phyloP scores from a whole-genome alignment of 2,888 invertebrate species.

The Drosophila subquinaria region DNA sequence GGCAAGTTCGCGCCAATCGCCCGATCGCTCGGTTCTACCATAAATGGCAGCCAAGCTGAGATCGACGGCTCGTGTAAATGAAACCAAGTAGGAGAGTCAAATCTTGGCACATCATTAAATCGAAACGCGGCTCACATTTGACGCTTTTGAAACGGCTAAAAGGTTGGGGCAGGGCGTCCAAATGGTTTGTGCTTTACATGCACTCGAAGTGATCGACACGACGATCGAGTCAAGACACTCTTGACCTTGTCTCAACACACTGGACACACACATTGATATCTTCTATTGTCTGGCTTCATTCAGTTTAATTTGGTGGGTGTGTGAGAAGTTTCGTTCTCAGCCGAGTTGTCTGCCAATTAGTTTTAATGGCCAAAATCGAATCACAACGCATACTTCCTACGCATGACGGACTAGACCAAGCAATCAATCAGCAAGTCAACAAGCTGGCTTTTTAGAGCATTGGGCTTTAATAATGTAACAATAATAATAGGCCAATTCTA shows the following conservation, averaged over 20 bases:
- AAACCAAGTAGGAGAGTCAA: constrained; percentile 46
- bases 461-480: constrained; percentile 12
- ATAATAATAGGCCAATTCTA: constrained; percentile 13
- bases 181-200: constrained; percentile 44
- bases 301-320: constrained; percentile 28
- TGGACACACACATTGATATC: constrained; percentile 21
- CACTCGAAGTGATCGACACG: constrained; percentile 40
- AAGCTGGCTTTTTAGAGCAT: constrained; percentile 3
- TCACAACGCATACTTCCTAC: constrained; percentile 45
- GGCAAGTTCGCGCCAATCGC: constrained; percentile 74
- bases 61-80: constrained; percentile 33
- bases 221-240: constrained; percentile 53
- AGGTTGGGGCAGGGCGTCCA: constrained; percentile 37
- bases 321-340: constrained; percentile 19
- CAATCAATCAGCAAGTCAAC: not conserved
- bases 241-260: constrained; percentile 60
- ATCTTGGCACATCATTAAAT: constrained; percentile 71
- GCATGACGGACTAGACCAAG: constrained; percentile 10
- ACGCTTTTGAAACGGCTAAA: constrained; percentile 3
- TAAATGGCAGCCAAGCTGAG: constrained; percentile 59
- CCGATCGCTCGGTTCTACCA: constrained; percentile 63
- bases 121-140: constrained; percentile 29
- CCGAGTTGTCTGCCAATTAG: constrained; percentile 58
- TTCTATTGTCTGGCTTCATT: constrained; percentile 21
- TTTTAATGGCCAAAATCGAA: constrained; percentile 58